Evolutionary conservation across 1,140 invertebrate genomes (phyloP).

Genomic region (Anastrepha ludens): DNA sequence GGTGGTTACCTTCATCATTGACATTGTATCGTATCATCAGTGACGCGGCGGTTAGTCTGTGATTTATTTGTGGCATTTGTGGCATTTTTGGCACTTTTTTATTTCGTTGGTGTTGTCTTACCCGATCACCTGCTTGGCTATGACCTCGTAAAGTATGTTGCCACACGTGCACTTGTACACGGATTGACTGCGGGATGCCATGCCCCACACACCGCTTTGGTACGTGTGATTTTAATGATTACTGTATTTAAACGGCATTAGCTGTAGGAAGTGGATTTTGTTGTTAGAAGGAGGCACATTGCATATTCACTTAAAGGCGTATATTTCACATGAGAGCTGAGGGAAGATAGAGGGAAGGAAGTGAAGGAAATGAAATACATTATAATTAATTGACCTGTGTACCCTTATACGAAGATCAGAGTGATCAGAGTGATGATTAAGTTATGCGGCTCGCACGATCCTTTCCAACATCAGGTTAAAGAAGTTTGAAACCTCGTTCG

Average conservation of each 20-base stretch:
- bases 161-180: conserved; percentile 23
- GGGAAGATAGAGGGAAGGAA: neutral
- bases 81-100: conserved; percentile 12
- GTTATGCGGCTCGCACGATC: no score
- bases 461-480: no score
- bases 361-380: no score
- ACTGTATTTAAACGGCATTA: conserved; percentile 30
- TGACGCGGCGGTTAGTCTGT: conserved; percentile 16
- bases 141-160: conserved; percentile 47
- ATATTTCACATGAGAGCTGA: neutral
- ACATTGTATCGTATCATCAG: conserved; percentile 4
- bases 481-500: no score
- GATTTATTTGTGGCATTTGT: conserved; percentile 41
- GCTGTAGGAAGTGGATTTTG: neutral
- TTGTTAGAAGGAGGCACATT: neutral
- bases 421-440: no score
- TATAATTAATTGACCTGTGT: no score
- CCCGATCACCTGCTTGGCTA: neutral
- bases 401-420: no score
- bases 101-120: neutral
- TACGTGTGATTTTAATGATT: conserved; percentile 37
- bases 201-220: conserved; percentile 37
- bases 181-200: conserved; percentile 12
- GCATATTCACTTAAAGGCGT: neutral
- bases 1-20: conserved; percentile 61